Conservation (phyloP, 2,888 invertebrate species). For the Cantharis rustica region DNA sequence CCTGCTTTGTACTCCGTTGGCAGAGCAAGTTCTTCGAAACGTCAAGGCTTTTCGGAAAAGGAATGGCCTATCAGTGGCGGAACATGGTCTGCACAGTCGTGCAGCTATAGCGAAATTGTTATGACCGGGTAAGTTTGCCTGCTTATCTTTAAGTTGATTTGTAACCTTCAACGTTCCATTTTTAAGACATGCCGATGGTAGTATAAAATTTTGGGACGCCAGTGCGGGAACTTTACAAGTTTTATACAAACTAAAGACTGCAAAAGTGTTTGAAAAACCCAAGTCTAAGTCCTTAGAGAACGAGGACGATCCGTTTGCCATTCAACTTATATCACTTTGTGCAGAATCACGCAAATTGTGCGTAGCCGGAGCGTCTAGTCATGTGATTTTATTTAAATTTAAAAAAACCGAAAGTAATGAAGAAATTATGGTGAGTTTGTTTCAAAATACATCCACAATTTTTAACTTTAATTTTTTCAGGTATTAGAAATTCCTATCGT, state of each 20-base stretch:
- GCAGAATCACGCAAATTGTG: conserved; percentile 90
- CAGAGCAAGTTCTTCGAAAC: conserved; percentile 68
- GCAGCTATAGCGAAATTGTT: conserved; percentile 97
- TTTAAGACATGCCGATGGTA: conserved; percentile 95
- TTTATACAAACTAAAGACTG: conserved; percentile 96
- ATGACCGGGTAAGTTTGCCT: conserved; percentile 82
- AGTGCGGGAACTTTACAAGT: conserved; percentile 95
- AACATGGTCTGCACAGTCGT: conserved; percentile 93
- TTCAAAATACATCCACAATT: not conserved
- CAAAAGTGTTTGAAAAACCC: conserved; percentile 84
- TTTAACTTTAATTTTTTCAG: conserved; percentile 52
- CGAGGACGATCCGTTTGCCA: conserved; percentile 88
- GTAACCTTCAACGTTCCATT: not conserved
- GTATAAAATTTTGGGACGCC: conserved; percentile 99
- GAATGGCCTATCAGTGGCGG: conserved; percentile 98
- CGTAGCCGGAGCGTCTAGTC: conserved; percentile 89
- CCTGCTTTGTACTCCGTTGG: conserved; percentile 98
- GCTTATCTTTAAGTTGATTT: conserved; percentile 50
- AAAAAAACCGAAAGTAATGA: conserved; percentile 86
- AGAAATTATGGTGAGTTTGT: conserved; percentile 73
- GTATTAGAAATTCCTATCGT: conserved; percentile 87
- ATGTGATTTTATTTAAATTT: conserved; percentile 95
- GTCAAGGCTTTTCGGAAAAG: conserved; percentile 84
- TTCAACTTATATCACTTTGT: conserved; percentile 89
- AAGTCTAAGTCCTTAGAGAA: conserved; percentile 66